Percentiles rank a stretch among this genome's conserved stretches.
Conservation (phyloP, 2,113 vertebrate species). For the Spermophilus dauricus region DNA sequence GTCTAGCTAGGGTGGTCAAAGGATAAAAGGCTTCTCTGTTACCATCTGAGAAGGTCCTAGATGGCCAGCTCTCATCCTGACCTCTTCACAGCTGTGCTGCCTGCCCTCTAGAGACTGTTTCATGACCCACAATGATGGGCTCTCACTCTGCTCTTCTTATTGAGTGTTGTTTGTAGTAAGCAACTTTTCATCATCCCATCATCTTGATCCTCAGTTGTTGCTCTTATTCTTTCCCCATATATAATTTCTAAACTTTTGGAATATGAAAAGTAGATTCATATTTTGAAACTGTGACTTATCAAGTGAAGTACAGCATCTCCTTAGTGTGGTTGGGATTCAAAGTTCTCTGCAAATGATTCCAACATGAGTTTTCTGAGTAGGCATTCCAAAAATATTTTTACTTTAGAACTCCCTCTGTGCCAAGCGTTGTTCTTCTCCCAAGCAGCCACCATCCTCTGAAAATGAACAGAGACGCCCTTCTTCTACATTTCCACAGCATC, state of each 20-base stretch:
- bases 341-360: background rate
- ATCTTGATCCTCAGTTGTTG: background rate
- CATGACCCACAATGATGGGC: background rate
- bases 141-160: background rate
- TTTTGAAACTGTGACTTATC: constrained; percentile 17
- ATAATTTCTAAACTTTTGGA: background rate
- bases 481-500: too few species aligned
- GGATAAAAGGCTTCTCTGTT: background rate
- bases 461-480: background rate
- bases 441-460: background rate
- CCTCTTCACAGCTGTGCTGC: background rate
- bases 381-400: background rate
- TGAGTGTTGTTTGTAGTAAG: background rate
- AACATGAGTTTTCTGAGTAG: background rate
- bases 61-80: background rate
- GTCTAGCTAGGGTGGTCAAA: background rate
- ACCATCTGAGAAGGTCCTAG: background rate
- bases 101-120: background rate
- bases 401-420: background rate
- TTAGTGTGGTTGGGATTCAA: constrained; percentile 2
- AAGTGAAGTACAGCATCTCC: background rate
- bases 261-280: background rate
- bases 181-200: background rate
- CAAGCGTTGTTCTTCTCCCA: background rate
- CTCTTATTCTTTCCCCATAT: background rate